Evolutionary conservation across 2,888 invertebrate genomes (phyloP).

Genomic region (Dryococelus australis): DNA sequence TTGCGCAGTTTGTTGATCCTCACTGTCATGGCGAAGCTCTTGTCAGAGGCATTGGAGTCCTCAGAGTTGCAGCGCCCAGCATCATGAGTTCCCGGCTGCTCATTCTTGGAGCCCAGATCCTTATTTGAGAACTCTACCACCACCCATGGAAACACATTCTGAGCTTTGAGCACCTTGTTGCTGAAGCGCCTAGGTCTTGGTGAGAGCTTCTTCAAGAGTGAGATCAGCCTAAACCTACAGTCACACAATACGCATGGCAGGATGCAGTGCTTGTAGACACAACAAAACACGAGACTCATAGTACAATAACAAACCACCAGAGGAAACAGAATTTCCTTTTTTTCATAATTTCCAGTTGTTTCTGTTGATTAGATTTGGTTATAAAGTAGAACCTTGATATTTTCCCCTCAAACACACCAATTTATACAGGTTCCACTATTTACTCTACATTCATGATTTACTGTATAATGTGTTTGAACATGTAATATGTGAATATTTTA

Average conservation of each 20-base stretch:
- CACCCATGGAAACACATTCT: constrained; percentile 38
- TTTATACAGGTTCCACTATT: no score
- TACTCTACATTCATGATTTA: no score
- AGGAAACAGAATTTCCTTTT: no score
- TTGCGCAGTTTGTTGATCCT: constrained; percentile 27
- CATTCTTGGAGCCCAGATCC: constrained; percentile 11
- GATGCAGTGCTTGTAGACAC: no score
- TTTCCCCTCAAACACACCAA: no score
- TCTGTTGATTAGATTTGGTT: no score
- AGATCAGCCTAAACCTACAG: constrained; percentile 39
- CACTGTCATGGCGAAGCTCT: constrained; percentile 36
- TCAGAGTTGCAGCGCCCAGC: neutral
- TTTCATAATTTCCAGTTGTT: no score
- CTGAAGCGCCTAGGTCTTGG: constrained; percentile 36
- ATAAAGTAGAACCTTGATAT: no score
- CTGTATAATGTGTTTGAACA: no score
- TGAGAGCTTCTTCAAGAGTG: constrained; percentile 44
- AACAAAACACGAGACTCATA: no score
- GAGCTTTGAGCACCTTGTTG: constrained; percentile 33
- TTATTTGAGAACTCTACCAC: constrained; percentile 38
- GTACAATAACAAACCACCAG: no score
- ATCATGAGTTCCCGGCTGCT: neutral
- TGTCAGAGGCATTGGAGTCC: constrained; percentile 35
- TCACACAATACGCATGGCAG: neutral
- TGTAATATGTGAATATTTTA: no score